phyloP scores from a whole-genome alignment of 2,113 vertebrate genomes.

The Labrus mixtus region DNA sequence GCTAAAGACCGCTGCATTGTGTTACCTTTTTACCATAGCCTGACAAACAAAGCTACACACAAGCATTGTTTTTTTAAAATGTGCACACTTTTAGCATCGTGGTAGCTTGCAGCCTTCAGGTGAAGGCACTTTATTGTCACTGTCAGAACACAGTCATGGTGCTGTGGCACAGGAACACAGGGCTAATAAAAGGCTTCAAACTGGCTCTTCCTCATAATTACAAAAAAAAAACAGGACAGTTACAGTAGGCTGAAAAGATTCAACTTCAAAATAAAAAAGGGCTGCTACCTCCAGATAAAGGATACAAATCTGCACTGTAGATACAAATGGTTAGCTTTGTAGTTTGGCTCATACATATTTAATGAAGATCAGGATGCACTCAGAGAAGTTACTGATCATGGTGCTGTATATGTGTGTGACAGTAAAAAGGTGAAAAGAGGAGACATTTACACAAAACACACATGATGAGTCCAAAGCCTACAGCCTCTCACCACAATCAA shows the following conservation, averaged over 20 bases:
- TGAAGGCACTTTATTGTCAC: constrained; percentile 25
- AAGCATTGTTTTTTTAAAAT: constrained; percentile 1
- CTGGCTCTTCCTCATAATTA: constrained; percentile 4
- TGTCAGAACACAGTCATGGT: constrained; percentile 51
- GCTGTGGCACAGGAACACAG: constrained; percentile 8
- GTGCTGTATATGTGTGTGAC: neutral
- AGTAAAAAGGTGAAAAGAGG: neutral
- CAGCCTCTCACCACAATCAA: constrained; percentile 13
- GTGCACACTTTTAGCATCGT: constrained; percentile 26
- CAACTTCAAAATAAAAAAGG: neutral
- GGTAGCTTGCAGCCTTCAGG: constrained; percentile 20
- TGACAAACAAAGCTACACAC: constrained; percentile 34
- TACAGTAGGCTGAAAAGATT: constrained; percentile 2
- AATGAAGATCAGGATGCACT: constrained; percentile 25
- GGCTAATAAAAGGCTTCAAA: constrained; percentile 36
- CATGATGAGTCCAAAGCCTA: neutral
- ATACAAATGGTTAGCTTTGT: constrained; percentile 16
- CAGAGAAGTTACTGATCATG: constrained; percentile 4
- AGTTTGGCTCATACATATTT: constrained; percentile 40
- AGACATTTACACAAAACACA: constrained; percentile 1
- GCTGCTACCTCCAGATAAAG: constrained; percentile 8
- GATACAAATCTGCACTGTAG: neutral
- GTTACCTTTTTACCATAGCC: neutral
- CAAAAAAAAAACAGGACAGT: neutral
- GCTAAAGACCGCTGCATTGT: constrained; percentile 29